A percentile compares a stretch with the other conserved stretches of the same genome.
Evolutionary conservation across 2,888 invertebrate genomes (phyloP).

Genomic region (Taphrorychus bicolor): DNA sequence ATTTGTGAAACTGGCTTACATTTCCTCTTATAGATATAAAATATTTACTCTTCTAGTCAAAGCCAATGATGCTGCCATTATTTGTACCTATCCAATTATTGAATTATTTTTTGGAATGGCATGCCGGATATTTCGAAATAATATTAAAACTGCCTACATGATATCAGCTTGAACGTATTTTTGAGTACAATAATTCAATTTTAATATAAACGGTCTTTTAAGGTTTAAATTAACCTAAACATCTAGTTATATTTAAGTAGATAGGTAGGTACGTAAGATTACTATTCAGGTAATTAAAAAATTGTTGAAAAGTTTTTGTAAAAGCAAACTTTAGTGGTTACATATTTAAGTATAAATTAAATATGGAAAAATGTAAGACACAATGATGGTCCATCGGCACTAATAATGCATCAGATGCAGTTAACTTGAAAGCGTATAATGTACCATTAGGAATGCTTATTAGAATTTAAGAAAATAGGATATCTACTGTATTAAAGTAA

Average conservation of each 20-base stretch:
- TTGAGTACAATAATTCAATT: constrained; percentile 38
- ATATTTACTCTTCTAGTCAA: constrained; percentile 9
- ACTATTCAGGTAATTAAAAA: no score
- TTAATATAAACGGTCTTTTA: constrained; percentile 5
- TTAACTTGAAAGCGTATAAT: no score
- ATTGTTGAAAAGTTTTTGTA: no score
- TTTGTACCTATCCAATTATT: constrained; percentile 17
- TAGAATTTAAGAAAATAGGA: no score
- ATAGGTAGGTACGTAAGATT: not conserved
- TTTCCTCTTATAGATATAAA: constrained; percentile 9
- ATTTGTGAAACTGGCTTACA: constrained; percentile 6
- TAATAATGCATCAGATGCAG: no score
- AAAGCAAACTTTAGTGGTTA: no score
- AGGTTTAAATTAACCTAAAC: not conserved
- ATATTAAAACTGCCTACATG: not conserved
- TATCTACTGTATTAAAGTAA: no score
- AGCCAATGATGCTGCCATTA: constrained; percentile 16
- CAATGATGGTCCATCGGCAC: no score
- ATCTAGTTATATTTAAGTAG: not conserved
- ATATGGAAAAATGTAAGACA: no score
- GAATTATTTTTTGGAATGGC: not conserved
- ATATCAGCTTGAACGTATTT: constrained; percentile 31
- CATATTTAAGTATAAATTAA: no score
- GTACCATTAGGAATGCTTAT: no score
- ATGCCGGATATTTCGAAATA: not conserved